Conservation (phyloP, 1,140 invertebrate species). For the Cephus cinctus region DNA sequence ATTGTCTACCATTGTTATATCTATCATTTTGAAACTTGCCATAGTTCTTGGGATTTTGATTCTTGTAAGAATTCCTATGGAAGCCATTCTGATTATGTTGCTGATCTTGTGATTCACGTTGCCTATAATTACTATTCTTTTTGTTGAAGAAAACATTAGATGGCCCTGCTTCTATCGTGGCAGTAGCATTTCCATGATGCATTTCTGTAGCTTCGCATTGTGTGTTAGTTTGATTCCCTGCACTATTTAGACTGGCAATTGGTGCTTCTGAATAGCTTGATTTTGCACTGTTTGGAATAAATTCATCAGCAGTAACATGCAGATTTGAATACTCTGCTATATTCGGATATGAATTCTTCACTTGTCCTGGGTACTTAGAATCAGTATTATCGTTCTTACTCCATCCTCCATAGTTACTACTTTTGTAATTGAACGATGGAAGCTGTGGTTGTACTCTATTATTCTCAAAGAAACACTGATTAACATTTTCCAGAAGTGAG, state of each 20-base stretch:
- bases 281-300: conserved; percentile 23
- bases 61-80: conserved; percentile 7
- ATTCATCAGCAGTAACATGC: conserved; percentile 37
- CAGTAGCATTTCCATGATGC: conserved; percentile 10
- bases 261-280: conserved; percentile 1
- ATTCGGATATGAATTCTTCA: conserved; percentile 2
- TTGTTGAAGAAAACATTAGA: conserved; percentile 21
- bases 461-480: conserved; percentile 4
- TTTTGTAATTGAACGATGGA: not conserved
- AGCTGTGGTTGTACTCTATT: not conserved
- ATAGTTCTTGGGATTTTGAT: conserved; percentile 14
- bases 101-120: not conserved
- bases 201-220: no score
- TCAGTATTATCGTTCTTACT: conserved; percentile 8
- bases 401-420: conserved; percentile 13
- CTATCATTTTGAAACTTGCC: conserved; percentile 33
- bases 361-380: not conserved
- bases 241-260: conserved; percentile 1
- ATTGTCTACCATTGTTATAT: conserved; percentile 23
- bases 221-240: conserved; percentile 3
- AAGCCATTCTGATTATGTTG: conserved; percentile 9
- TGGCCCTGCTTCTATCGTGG: conserved; percentile 5
- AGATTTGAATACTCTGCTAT: conserved; percentile 32
- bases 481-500: not conserved
- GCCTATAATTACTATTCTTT: conserved; percentile 11